These are phyloP conservation scores for Blastobasis lacticolella DNA, from an alignment of 2,888 invertebrate genomes.

Conservation along the genomic window DNA sequence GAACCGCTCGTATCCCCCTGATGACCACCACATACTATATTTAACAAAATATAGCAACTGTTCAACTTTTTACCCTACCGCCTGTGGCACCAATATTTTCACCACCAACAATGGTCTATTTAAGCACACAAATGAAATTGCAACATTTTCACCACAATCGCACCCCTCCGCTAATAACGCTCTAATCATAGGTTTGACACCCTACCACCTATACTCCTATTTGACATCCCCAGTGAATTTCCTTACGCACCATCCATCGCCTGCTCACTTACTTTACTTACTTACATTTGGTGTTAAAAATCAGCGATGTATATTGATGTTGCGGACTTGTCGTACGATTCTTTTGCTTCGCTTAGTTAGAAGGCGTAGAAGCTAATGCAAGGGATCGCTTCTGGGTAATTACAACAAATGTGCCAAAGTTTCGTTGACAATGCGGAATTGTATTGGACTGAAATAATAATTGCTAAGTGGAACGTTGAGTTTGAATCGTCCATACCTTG, in stretches of 20 bases:
- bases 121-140: constrained; percentile 21
- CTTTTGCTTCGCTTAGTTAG: constrained; percentile 19
- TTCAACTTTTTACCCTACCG: too few relatives aligned
- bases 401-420: constrained; percentile 62
- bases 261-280: background rate
- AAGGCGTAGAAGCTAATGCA: constrained; percentile 51
- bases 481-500: too few relatives aligned
- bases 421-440: constrained; percentile 46
- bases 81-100: constrained; percentile 6
- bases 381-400: constrained; percentile 58
- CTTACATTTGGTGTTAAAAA: background rate
- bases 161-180: constrained; percentile 54
- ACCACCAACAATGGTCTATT: constrained; percentile 30
- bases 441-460: constrained; percentile 13
- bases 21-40: too few relatives aligned
- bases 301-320: constrained; percentile 23
- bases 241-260: constrained; percentile 17
- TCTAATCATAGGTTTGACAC: constrained; percentile 69
- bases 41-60: too few relatives aligned
- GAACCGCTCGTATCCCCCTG: too few relatives aligned
- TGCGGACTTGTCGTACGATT: constrained; percentile 2
- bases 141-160: constrained; percentile 51
- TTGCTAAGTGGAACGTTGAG: background rate
- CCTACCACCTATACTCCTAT: constrained; percentile 25
- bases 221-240: constrained; percentile 3